These are phyloP conservation scores for Hirundichthys speculiger DNA, from an alignment of 2,113 vertebrate genomes.

Conservation along the genomic window DNA sequence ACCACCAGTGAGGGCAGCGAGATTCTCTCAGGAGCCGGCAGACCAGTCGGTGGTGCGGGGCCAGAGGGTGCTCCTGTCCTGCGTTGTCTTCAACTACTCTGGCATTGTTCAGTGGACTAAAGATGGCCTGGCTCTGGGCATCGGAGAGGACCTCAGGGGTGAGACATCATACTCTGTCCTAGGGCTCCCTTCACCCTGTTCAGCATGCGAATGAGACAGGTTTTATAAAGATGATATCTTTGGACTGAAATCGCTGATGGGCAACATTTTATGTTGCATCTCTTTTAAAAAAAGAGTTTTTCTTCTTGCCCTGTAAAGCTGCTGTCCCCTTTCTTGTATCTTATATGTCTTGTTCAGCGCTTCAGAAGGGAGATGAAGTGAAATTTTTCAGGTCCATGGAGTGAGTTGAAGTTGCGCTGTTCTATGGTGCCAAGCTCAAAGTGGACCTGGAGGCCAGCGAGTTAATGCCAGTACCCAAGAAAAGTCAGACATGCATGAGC, in stretches of 20 bases:
- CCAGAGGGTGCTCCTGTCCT: constrained; percentile 89
- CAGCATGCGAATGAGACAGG: constrained; percentile 44
- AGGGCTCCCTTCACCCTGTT: constrained; percentile 24
- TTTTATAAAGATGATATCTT: constrained; percentile 28
- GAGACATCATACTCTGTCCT: constrained; percentile 61
- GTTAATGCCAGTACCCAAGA: neutral
- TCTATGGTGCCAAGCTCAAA: neutral
- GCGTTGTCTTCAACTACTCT: constrained; percentile 94
- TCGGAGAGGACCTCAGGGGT: constrained; percentile 93
- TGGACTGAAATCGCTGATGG: constrained; percentile 28
- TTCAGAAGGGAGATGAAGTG: neutral
- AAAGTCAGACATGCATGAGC: neutral
- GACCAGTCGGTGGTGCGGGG: constrained; percentile 94
- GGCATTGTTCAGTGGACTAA: constrained; percentile 98
- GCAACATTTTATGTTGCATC: neutral
- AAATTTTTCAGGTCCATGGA: neutral
- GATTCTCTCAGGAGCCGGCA: constrained; percentile 93
- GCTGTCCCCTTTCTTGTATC: neutral
- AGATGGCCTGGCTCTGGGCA: constrained; percentile 93
- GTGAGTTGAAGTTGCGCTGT: neutral
- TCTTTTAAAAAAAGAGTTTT: neutral
- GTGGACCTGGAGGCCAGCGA: neutral
- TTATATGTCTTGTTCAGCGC: neutral
- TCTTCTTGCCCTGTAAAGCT: neutral
- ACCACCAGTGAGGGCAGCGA: constrained; percentile 80